Evolutionary conservation across 2,113 vertebrate genomes (phyloP).

Genomic region (Nesoenas mayeri): DNA sequence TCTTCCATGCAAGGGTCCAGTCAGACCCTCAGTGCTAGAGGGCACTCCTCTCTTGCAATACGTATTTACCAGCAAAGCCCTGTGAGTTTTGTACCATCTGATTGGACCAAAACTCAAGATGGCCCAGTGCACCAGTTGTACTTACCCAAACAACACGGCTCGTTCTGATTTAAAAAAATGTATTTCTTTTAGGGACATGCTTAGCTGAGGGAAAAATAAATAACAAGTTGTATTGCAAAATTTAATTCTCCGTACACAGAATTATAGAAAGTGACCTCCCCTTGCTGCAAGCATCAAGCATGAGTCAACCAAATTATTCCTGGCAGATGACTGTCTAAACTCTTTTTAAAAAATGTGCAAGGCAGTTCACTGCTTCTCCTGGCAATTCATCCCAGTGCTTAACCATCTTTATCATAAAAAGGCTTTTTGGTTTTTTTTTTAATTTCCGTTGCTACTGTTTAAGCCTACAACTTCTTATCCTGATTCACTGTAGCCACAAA

Average conservation of each 20-base stretch:
- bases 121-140: background rate
- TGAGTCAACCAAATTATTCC: background rate
- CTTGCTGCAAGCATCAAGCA: background rate
- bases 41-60: background rate
- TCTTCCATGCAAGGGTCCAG: background rate
- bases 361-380: background rate
- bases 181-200: background rate
- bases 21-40: background rate
- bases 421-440: background rate
- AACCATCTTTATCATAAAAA: background rate
- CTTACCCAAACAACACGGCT: slow-evolving; percentile 3
- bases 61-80: background rate
- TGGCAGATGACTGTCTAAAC: background rate
- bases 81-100: background rate
- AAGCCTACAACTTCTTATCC: background rate
- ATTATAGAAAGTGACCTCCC: background rate
- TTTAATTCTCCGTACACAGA: background rate
- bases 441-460: background rate
- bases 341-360: background rate
- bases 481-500: background rate
- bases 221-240: background rate
- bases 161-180: background rate
- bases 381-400: background rate
- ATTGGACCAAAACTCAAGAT: background rate
- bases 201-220: slow-evolving; percentile 34